Evolutionary conservation across 92 coral and sea anemone species (phyloP), one percentile per base, ranked within the genome.

Genomic region (Plumapathes pennacea): DNA sequence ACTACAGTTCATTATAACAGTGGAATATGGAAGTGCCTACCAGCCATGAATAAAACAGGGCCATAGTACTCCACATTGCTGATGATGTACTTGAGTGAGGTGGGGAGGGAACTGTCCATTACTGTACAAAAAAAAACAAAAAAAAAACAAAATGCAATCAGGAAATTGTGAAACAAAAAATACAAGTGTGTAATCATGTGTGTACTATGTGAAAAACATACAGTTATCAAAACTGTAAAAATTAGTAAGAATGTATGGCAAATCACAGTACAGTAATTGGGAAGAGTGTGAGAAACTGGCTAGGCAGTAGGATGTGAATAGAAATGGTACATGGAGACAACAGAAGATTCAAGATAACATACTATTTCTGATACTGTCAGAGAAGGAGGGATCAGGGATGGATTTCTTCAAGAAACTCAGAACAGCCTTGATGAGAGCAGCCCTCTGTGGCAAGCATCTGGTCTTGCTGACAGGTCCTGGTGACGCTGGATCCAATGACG

Each of bases 21-120:
- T n/a, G n/a, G n/a, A n/a, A n/a, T n/a, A n/a, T 22, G 54, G 2
- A 8, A 25, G 0, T 4, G 44, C 84, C 27, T 65, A 91, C 97
- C 97, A 56, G 90, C 90, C 60, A 91, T 88, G 39, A 88, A 91
- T 18, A 91, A 70, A 7, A 89, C 97, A 14, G 97, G 97, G 4
- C 97, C 97, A 76, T 91, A 91, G 57, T 91, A 91, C 56, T 91
- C 97, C 53, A 91, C 97, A 69, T 91, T 91, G 52, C 97, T 91
- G 66, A 91, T 91, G 46, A 91, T 68, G 64, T 91, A 81, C 74
- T 91, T 91, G 24, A 91, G 73, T 2, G 97, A 88, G 5, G 91
- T 91, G 11, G 97, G 97, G 38, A 91, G 72, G 12, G 97, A 91
- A 25, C 97, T 91, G 73, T 91, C 97, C 97, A 91, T 91, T 8